phyloP scores from a whole-genome alignment of 2,797 vertebrate genomes.

The Pempheris klunzingeri region DNA sequence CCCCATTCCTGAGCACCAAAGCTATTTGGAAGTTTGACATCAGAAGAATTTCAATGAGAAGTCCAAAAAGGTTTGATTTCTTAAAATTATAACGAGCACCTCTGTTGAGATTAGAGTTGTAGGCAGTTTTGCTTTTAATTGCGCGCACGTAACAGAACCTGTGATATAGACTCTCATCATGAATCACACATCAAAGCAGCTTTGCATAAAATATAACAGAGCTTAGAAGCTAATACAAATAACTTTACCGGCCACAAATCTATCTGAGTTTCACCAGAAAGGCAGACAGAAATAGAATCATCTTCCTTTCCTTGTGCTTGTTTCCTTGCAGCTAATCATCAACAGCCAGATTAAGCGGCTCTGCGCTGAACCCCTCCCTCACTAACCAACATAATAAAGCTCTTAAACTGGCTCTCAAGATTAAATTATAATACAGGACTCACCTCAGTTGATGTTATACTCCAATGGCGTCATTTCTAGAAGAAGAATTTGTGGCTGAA shows the following conservation, averaged over 20 bases:
- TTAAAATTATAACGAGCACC: background rate
- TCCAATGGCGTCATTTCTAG: background rate
- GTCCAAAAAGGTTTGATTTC: background rate
- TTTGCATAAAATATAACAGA: background rate
- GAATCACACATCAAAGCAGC: no score
- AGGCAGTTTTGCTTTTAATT: background rate
- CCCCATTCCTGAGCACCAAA: constrained; percentile 9
- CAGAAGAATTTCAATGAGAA: background rate
- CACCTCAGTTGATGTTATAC: background rate
- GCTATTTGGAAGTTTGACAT: background rate
- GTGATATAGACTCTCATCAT: background rate
- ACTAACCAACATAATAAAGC: background rate
- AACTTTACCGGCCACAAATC: no score
- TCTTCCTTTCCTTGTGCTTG: background rate
- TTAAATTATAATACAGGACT: background rate
- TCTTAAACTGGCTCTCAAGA: no score
- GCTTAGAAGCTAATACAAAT: background rate
- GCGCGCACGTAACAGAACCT: background rate
- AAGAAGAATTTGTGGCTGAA: no score
- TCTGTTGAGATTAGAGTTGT: background rate
- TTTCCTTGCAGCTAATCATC: background rate
- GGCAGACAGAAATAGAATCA: background rate
- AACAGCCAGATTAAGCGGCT: background rate
- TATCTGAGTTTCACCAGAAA: background rate
- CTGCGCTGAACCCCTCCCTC: background rate